Evolutionary conservation across 1,140 invertebrate species (phyloP).

Genomic region (Chymomyza costata): DNA sequence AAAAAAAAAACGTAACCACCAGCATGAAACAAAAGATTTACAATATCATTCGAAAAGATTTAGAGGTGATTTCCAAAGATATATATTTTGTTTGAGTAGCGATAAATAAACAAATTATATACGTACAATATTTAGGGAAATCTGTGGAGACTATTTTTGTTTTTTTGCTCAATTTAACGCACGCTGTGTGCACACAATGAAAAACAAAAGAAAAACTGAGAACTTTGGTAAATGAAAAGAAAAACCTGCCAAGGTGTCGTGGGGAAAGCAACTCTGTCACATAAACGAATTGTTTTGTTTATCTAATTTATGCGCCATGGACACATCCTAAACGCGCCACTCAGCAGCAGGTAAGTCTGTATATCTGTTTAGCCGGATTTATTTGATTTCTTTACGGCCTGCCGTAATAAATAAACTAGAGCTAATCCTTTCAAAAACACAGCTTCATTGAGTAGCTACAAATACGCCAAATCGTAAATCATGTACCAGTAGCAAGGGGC

Average conservation of each 20-base stretch:
- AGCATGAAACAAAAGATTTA: constrained; percentile 71
- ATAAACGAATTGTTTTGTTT: constrained; percentile 64
- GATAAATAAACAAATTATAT: constrained; percentile 70
- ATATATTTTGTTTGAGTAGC: constrained; percentile 68
- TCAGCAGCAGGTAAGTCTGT: constrained; percentile 47
- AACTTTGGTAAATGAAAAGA: constrained; percentile 12
- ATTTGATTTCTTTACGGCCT: constrained; percentile 34
- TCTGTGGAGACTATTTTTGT: constrained; percentile 42
- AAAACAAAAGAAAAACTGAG: constrained; percentile 24
- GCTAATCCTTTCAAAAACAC: constrained; percentile 57
- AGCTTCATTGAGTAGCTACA: constrained; percentile 47
- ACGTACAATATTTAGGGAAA: constrained; percentile 8
- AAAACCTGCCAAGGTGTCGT: background rate
- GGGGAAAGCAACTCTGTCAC: constrained; percentile 44
- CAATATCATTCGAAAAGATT: constrained; percentile 72
- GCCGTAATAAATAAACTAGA: constrained; percentile 20
- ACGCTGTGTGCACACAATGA: background rate
- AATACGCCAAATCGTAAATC: constrained; percentile 21
- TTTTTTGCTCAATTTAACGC: constrained; percentile 49
- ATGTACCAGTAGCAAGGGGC: constrained; percentile 16
- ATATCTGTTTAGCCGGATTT: no score
- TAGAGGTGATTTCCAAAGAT: constrained; percentile 72
- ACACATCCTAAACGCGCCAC: no score
- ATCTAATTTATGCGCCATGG: constrained; percentile 47
- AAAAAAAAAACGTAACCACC: constrained; percentile 47